Evolutionary conservation across 2,888 invertebrate genomes (phyloP), one percentile per base, ranked within the genome.

Genomic region (Oligia strigilis): DNA sequence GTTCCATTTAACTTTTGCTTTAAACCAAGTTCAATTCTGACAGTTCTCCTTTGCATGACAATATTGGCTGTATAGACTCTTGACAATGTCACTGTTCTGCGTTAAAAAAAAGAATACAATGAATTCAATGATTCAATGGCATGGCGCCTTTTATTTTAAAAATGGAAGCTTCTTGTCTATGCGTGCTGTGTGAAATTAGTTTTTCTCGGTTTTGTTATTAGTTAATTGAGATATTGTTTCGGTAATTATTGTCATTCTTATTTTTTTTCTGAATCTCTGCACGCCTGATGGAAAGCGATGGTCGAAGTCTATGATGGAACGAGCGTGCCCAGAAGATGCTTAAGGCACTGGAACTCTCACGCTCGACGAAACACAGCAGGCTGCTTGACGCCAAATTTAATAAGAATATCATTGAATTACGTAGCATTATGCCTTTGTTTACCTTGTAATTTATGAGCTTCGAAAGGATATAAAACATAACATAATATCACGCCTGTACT

Each of bases 201-300:
- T 85, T 87, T 87, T 87, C 40, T 72, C 52, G 75, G 36, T 65
- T 75, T 58, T 72, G 6, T 67, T 60, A 64, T 75, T 80, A 70
- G 52, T 64, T 84, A 80, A 84, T 77, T 72, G 80, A 46, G 36
- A 46, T 72, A 87, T 87, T 85, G 85, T 87, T 62, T 17, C 5
- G 43, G 19, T 67, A 55, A 77, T 84, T 75, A 70, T 72, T 74
- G 62, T 67, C 1, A 60, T 83, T 77, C 1, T 36, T 36, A 3
- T 36, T 36, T 36, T 36, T 36, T 36, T 36, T 36, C 36, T 36
- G 36, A 36, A 36, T 36, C 36, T 36, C 36, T 36, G 36, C 36
- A 36, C 36, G 36, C 36, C 36, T 36, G 36, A 36, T 36, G 36
- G 36, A 36, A 36, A 36, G 36, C 36, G 36, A 36, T 36, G 36